A percentile compares a stretch with the other conserved stretches of the same genome.
These are phyloP conservation scores for Trichonephila inaurata DNA, from an alignment of 1,140 invertebrate genomes.

Conservation along the genomic window DNA sequence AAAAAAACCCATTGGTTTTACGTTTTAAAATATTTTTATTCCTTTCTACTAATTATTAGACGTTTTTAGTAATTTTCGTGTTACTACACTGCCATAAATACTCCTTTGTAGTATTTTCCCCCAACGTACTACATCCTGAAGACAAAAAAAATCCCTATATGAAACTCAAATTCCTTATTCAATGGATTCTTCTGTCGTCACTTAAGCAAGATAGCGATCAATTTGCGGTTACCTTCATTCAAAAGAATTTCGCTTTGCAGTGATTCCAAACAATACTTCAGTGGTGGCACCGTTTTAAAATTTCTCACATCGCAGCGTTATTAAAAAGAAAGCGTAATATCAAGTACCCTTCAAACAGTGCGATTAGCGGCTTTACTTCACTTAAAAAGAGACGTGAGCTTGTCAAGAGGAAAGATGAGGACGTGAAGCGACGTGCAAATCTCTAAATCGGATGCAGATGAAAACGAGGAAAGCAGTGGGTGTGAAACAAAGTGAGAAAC, in stretches of 20 bases:
- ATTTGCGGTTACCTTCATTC: neutral
- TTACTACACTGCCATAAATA: too few relatives aligned
- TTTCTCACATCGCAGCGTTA: neutral
- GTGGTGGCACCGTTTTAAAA: neutral
- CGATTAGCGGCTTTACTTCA: conserved; percentile 24
- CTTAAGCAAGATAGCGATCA: conserved; percentile 5
- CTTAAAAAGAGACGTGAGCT: conserved; percentile 4
- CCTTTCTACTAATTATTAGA: too few relatives aligned
- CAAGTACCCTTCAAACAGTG: conserved; percentile 12
- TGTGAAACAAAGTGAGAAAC: conserved; percentile 26
- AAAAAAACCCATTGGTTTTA: too few relatives aligned
- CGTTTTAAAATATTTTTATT: too few relatives aligned
- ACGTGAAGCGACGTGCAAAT: neutral
- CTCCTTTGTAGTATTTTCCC: too few relatives aligned
- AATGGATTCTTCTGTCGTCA: neutral
- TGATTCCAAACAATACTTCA: neutral
- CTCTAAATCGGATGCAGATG: neutral
- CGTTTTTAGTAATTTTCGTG: too few relatives aligned
- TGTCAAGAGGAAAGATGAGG: neutral
- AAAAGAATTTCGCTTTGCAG: neutral
- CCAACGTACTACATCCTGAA: too few relatives aligned
- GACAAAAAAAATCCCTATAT: too few relatives aligned
- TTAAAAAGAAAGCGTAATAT: conserved; percentile 11
- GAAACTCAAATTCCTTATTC: neutral
- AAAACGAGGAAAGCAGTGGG: neutral